Conservation (phyloP, 2,113 vertebrate genomes). For the Aspidoscelis tigris region DNA sequence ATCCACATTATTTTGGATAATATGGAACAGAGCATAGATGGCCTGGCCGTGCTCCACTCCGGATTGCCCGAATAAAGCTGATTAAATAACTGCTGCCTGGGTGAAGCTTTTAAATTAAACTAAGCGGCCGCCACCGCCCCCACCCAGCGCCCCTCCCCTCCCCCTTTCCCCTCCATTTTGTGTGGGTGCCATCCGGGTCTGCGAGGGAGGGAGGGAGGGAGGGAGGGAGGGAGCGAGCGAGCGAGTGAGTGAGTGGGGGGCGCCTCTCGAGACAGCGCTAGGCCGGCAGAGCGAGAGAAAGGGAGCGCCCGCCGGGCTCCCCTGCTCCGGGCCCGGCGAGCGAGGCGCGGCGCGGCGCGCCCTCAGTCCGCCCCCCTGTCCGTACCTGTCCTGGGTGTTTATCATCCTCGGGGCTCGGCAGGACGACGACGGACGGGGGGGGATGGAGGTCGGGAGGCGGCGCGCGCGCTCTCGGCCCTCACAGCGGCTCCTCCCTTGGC, state of each 20-base stretch:
- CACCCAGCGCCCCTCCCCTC: neutral
- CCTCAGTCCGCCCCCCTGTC: constrained; percentile 23
- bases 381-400: constrained; percentile 76
- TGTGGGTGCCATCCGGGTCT: neutral
- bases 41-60: no score
- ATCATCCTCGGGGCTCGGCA: constrained; percentile 68
- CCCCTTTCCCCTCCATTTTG: neutral
- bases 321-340: neutral
- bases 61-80: no score
- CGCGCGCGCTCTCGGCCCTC: constrained; percentile 44
- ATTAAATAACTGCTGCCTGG: no score
- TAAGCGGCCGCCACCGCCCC: neutral
- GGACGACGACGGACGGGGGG: constrained; percentile 45
- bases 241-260: neutral
- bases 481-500: constrained; percentile 60
- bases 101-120: no score
- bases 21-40: no score
- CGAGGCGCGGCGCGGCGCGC: constrained; percentile 21
- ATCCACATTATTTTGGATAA: no score
- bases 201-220: neutral
- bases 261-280: neutral
- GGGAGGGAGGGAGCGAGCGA: accelerated
- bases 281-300: no score
- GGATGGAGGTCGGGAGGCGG: constrained; percentile 54
- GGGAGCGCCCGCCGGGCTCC: neutral